Evolutionary conservation across 2,797 vertebrate species (phyloP).

Genomic region (Sebastiscus tertius): DNA sequence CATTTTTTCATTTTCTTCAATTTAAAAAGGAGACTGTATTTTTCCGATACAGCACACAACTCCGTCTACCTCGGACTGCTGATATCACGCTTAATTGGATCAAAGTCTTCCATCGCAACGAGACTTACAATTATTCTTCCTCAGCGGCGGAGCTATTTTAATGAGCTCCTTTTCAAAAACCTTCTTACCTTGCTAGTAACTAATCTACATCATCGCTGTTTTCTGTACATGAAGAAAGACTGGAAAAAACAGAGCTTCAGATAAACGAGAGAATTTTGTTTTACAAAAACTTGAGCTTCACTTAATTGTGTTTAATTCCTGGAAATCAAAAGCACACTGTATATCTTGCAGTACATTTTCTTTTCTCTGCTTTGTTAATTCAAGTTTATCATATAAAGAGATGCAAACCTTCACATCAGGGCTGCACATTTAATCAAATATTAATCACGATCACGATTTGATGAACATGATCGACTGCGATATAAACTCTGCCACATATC

Average conservation of each 20-base stretch:
- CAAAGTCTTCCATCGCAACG: slow-evolving; percentile 63
- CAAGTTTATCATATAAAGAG: background rate
- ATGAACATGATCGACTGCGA: too few species aligned
- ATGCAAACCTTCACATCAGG: background rate
- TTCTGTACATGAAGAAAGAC: slow-evolving; percentile 1
- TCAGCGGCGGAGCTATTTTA: slow-evolving; percentile 59
- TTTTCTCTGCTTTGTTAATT: slow-evolving; percentile 2
- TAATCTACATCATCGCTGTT: slow-evolving; percentile 42
- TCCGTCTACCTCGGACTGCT: slow-evolving; percentile 50
- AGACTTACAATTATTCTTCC: slow-evolving; percentile 53
- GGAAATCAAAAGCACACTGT: slow-evolving; percentile 6
- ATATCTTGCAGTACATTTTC: background rate
- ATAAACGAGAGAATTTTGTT: slow-evolving; percentile 7
- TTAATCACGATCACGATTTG: too few species aligned
- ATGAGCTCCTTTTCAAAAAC: slow-evolving; percentile 59
- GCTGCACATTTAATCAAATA: too few species aligned
- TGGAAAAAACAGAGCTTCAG: background rate
- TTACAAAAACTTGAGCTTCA: slow-evolving; percentile 4
- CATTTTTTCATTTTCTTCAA: slow-evolving; percentile 64
- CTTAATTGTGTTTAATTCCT: slow-evolving; percentile 14
- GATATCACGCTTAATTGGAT: slow-evolving; percentile 69
- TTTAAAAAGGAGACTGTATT: slow-evolving; percentile 46
- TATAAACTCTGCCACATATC: too few species aligned
- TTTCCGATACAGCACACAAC: slow-evolving; percentile 39
- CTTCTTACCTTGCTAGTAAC: slow-evolving; percentile 49